Conservation (phyloP, 2,888 invertebrate genomes). For the Thelaira solivaga region DNA sequence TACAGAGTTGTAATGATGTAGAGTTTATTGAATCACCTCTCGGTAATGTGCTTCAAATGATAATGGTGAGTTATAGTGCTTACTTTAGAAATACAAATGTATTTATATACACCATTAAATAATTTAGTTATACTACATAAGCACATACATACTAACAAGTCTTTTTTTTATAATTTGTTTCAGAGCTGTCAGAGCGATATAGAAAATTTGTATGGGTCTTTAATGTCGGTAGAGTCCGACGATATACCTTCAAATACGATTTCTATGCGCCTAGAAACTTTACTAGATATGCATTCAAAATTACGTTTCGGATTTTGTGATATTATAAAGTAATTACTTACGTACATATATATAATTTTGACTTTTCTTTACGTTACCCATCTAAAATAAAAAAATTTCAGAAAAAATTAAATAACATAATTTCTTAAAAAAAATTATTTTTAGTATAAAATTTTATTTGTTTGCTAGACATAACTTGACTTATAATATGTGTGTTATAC, state of each 20-base stretch:
- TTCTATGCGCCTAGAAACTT: conserved; percentile 66
- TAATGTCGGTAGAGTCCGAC: conserved; percentile 17
- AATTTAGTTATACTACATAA: too few relatives aligned
- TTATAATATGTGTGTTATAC: too few relatives aligned
- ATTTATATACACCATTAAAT: not conserved
- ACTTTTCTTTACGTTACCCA: too few relatives aligned
- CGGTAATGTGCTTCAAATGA: conserved; percentile 17
- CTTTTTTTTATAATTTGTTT: conserved; percentile 5
- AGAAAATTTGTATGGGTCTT: conserved; percentile 66
- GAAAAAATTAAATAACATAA: too few relatives aligned
- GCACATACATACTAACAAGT: not conserved
- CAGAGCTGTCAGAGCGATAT: conserved; percentile 70
- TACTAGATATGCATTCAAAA: conserved; percentile 67
- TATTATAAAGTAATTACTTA: conserved; percentile 46
- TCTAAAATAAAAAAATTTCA: too few relatives aligned
- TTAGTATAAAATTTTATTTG: too few relatives aligned
- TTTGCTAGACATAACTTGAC: too few relatives aligned
- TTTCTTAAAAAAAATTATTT: too few relatives aligned
- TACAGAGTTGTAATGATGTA: not conserved
- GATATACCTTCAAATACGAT: conserved; percentile 23
- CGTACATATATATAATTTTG: not conserved
- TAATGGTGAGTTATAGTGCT: conserved; percentile 63
- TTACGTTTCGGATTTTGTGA: conserved; percentile 65
- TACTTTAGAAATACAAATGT: not conserved
- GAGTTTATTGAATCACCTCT: not conserved